Evolutionary conservation across 2,888 invertebrate genomes (phyloP), one percentile per base, ranked within the genome.

Genomic region (Luperina nickerlii): DNA sequence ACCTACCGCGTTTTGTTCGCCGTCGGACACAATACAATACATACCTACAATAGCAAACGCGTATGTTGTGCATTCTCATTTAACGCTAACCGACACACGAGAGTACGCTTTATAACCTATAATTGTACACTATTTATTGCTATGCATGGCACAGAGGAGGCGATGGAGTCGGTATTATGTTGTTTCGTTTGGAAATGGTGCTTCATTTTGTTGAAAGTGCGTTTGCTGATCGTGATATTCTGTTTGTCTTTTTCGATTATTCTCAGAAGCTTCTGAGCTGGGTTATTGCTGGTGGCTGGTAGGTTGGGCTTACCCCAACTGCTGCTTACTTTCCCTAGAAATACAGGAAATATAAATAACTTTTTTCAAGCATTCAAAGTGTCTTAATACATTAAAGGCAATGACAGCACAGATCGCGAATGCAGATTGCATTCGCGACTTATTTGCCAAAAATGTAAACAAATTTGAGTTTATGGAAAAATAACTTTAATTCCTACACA

Each of bases 101-200:
- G 89, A 90, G 86, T 91, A 90, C 93, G 92, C 91, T 94, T 95
- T 95, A 95, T 94, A 92, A 94, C 94, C 93, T 93, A 90, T 95
- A 95, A 95, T 95, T 95, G 95, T 92, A 89, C 90, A 88, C 90
- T 95, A 93, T 95, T 95, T 95, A 94, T 94, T 92, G 82, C 85
- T 88, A 87, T 89, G 85, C 78, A 81, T 78, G 76, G 91, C 62
- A 90, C 88, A 89, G 76, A 45, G 79, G 77, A 80, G 82, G 32
- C 70, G 57, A 73, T 90, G 75, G 92, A 92, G 90, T 82, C 67
- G 90, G 7, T 66, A 15, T 8, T 6, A 20, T 57, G 6, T 45
- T 38, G 4, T 70, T 70, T 32, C 24, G 3, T 32, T 78, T 18
- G 18, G 8, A 77, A 76, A 42, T 4, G 5, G 15, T 76, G 69